These are phyloP conservation scores for Halcyon smyrnensis DNA, from an alignment of 2,797 vertebrate species.

Conservation along the genomic window DNA sequence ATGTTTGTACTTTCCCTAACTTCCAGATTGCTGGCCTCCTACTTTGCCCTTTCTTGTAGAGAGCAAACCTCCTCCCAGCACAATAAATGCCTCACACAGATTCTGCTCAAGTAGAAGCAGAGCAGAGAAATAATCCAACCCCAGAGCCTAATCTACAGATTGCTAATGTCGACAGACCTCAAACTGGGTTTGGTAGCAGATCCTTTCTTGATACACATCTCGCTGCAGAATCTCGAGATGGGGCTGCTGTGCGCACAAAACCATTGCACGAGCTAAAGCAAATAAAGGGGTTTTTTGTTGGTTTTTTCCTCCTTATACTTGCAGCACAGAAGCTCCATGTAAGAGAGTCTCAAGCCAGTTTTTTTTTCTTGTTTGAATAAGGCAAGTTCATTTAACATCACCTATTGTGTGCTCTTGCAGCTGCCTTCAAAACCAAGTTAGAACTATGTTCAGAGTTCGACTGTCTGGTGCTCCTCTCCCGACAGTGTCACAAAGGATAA, in stretches of 20 bases:
- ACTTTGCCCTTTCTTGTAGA: background rate
- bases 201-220: background rate
- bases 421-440: background rate
- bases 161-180: background rate
- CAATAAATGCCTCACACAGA: background rate
- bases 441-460: background rate
- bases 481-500: background rate
- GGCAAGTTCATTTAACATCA: background rate
- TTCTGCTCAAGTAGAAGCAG: background rate
- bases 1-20: accelerated
- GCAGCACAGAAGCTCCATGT: background rate
- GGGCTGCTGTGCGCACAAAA: background rate
- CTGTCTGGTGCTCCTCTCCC: background rate
- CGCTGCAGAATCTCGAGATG: background rate
- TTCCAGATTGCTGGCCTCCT: background rate
- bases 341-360: background rate
- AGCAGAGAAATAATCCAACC: background rate
- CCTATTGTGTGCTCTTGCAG: background rate
- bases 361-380: background rate
- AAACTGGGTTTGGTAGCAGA: background rate
- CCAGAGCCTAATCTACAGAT: background rate
- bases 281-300: background rate
- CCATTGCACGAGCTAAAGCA: background rate
- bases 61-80: background rate
- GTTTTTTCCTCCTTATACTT: background rate